Conservation (phyloP, 1,140 invertebrate genomes). For the Pseudomyrmex dendroicus region DNA sequence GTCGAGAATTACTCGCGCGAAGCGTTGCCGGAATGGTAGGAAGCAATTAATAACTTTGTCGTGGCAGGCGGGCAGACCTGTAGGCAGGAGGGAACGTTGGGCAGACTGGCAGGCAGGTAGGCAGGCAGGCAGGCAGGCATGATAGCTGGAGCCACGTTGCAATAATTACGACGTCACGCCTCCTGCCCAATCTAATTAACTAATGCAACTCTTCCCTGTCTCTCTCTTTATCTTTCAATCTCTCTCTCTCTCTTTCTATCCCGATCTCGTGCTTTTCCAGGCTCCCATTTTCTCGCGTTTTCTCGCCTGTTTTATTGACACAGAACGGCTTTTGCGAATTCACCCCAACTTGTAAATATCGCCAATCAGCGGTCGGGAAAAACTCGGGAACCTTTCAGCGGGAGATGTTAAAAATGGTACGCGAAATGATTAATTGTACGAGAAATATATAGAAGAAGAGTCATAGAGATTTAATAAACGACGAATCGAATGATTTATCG, state of each 20-base stretch:
- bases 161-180: conserved; percentile 84
- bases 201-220: conserved; percentile 74
- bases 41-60: conserved; percentile 84
- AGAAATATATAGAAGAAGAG: too few species aligned
- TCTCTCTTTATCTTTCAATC: too few species aligned
- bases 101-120: conserved; percentile 68
- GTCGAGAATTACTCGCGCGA: conserved; percentile 62
- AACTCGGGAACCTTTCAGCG: conserved; percentile 18
- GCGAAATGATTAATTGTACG: too few species aligned
- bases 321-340: conserved; percentile 18
- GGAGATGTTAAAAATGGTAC: too few species aligned
- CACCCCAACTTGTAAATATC: conserved; percentile 45
- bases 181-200: conserved; percentile 82
- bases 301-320: background rate
- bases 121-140: conserved; percentile 65
- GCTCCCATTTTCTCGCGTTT: background rate
- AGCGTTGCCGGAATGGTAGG: conserved; percentile 77
- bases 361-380: conserved; percentile 21
- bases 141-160: conserved; percentile 76
- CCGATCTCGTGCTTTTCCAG: background rate
- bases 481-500: too few species aligned
- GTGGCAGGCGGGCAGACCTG: conserved; percentile 75
- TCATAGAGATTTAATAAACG: too few species aligned
- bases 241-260: background rate
- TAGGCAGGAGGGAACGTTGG: conserved; percentile 62